Evolutionary conservation across 2,797 vertebrate species (phyloP).

Genomic region (Selene dorsalis): DNA sequence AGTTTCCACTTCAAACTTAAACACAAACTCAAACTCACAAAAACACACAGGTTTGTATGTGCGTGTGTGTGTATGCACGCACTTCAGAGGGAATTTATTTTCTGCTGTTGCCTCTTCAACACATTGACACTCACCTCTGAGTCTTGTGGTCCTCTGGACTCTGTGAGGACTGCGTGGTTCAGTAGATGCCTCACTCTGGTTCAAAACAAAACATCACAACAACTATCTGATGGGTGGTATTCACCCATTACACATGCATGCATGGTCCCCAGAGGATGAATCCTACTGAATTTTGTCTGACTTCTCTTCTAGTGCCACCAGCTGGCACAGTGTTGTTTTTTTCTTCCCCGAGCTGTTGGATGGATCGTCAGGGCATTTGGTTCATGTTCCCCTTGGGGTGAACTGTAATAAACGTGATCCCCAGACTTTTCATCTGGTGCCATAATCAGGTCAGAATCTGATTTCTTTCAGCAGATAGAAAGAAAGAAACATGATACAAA

Average conservation of each 20-base stretch:
- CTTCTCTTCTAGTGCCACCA: not conserved
- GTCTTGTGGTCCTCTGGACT: not conserved
- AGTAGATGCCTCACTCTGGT: not conserved
- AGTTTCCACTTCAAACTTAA: conserved; percentile 51
- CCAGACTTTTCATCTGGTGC: too few relatives aligned
- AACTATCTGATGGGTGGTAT: not conserved
- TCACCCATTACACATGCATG: not conserved
- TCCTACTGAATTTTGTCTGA: not conserved
- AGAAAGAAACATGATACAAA: too few relatives aligned
- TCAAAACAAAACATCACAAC: too few relatives aligned
- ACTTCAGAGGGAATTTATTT: not conserved
- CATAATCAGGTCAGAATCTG: too few relatives aligned
- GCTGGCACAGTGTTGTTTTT: not conserved
- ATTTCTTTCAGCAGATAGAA: too few relatives aligned
- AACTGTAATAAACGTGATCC: too few relatives aligned
- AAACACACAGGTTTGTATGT: not conserved
- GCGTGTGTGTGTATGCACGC: not conserved
- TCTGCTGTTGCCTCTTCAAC: not conserved
- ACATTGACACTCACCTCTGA: not conserved
- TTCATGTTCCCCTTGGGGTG: too few relatives aligned
- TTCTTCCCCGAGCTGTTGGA: not conserved
- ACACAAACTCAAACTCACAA: conserved; percentile 9
- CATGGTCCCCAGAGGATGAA: not conserved
- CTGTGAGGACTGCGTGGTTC: not conserved
- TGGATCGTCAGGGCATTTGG: not conserved